Base-by-base conservation (phyloP, 2,888 invertebrate species). In the Rhogogaster chlorosoma region DNA sequence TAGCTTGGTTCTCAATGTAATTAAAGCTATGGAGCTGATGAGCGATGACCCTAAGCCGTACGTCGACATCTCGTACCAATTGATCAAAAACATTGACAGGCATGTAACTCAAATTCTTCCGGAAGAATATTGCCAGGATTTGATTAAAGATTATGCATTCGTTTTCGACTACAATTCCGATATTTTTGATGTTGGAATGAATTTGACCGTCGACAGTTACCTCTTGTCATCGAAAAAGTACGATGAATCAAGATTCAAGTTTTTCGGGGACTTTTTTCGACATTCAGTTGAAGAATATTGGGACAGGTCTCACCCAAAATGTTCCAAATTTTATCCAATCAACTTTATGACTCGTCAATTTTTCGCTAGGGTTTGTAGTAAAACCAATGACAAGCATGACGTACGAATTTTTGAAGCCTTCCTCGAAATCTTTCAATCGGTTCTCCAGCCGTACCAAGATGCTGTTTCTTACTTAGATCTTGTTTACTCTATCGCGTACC, bases 101-200 rank as follows among this genome's bases (percentile, higher is more conserved):
- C 4, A 38, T 0, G 64, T 85, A 7, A 87, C 87, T 22, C 75
- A 88, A 3, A 38, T 88, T 0, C 49, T 92, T 7, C 82, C 90
- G 0, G 90, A 91, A 1, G 86, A 90, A 18, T 87, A 89, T 26
- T 85, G 86, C 42, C 75, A 88, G 15, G 15, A 71, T 0, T 84
- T 93, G 1, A 18, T 92, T 0, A 67, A 75, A 2, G 90, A 86
- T 45, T 92, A 89, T 85, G 86, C 91, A 7, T 87, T 88, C 67
- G 77, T 73, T 10, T 61, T 86, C 12, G 84, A 84, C 3, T 71
- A 84, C 12, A 82, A 87, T 12, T 0, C 9, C 0, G 32, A 85
- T 0, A 26, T 88, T 42, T 26, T 15, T 2, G 0, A 26, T 0
- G 80, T 82, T 5, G 87, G 83, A 2, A 38, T 32, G 57, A 3